Conservation (phyloP, 2,113 vertebrate species). For the Petromus typicus region DNA sequence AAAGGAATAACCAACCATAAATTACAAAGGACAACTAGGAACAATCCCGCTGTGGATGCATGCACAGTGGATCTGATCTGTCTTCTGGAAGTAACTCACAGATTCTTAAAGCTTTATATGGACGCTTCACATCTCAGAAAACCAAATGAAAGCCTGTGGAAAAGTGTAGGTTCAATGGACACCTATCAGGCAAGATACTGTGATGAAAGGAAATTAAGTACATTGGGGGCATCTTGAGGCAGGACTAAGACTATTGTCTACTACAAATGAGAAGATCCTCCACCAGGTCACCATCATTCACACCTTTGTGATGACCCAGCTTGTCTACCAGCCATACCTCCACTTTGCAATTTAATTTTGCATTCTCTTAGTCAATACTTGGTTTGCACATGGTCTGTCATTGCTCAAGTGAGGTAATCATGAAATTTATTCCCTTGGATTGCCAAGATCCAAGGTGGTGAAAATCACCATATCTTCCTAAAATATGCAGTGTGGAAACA, state of each 20-base stretch:
- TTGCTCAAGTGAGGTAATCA: not conserved
- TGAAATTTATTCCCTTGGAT: not conserved
- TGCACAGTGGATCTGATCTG: not conserved
- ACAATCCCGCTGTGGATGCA: not conserved
- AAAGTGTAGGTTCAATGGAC: not conserved
- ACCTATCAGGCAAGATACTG: not conserved
- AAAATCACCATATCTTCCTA: not conserved
- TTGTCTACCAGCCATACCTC: not conserved
- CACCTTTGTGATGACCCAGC: not conserved
- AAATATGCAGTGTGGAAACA: not conserved
- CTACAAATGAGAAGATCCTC: not conserved
- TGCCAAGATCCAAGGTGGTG: not conserved
- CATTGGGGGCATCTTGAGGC: not conserved
- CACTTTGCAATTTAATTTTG: not conserved
- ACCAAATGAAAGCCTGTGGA: not conserved
- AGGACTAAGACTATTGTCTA: not conserved
- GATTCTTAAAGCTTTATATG: not conserved
- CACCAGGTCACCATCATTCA: rapidly evolving
- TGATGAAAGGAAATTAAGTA: not conserved
- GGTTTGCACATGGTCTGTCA: not conserved
- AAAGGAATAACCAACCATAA: not conserved
- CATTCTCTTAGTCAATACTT: not conserved
- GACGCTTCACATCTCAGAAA: not conserved
- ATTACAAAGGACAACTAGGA: not conserved
- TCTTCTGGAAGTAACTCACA: not conserved